A percentile compares a stretch with the other conserved stretches of the same genome.
Evolutionary conservation across 2,888 invertebrate species (phyloP).

Genomic region (Sesia bembeciformis): DNA sequence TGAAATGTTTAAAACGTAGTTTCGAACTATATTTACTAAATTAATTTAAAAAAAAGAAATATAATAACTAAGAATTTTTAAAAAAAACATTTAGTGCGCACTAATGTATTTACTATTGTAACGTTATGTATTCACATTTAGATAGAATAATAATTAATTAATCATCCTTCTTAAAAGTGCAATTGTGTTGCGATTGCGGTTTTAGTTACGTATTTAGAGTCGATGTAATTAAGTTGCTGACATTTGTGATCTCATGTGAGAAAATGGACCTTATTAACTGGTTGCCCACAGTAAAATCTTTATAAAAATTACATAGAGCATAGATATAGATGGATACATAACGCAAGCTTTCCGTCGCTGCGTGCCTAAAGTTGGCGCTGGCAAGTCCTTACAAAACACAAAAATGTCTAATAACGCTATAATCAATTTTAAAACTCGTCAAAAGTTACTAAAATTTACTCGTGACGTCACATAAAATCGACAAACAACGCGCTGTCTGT

Average conservation of each 20-base stretch:
- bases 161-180: constrained; percentile 23
- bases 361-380: too few relatives aligned
- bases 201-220: constrained; percentile 33
- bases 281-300: too few relatives aligned
- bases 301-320: too few relatives aligned
- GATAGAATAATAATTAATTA: constrained; percentile 36
- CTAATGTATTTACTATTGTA: constrained; percentile 44
- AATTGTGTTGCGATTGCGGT: constrained; percentile 38
- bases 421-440: too few relatives aligned
- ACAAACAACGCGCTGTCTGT: too few relatives aligned
- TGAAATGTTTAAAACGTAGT: constrained; percentile 53
- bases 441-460: too few relatives aligned
- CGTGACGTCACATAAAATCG: too few relatives aligned
- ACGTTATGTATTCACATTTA: constrained; percentile 44
- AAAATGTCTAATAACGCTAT: too few relatives aligned
- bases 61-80: constrained; percentile 37
- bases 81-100: constrained; percentile 42
- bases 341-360: too few relatives aligned
- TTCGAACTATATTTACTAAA: constrained; percentile 29
- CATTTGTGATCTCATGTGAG: not conserved
- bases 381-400: too few relatives aligned
- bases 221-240: not conserved
- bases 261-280: too few relatives aligned
- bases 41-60: not conserved
- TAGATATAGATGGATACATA: too few relatives aligned